Evolutionary conservation across 2,113 vertebrate genomes (phyloP), one percentile per base, ranked within the genome.

Genomic region (Sapajus apella): DNA sequence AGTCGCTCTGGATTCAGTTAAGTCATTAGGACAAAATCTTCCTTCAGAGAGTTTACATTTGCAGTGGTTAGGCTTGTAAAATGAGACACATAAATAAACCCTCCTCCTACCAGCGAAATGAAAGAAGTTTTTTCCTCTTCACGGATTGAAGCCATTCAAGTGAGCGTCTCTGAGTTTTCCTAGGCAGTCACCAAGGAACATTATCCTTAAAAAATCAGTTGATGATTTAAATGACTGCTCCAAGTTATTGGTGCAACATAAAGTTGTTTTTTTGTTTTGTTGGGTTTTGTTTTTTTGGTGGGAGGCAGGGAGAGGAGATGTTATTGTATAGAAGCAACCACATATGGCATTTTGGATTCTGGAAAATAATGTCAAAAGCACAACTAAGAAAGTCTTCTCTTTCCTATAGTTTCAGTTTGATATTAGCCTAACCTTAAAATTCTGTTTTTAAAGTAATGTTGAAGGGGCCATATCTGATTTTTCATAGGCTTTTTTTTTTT

Each of bases 31-130:
- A 75, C 84, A 93, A 64, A 76, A 73, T 84, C 92, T 95, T 92
- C 88, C 90, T 95, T 96, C 45, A 8, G 35, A 80, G 92, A 91
- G 72, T 89, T 95, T 77, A 94, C 77, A 86, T 82, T 95, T 92
- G 80, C 50, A 94, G 27, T 16, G 50, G 86, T 75, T 64, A 40
- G 8, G 66, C 50, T 84, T 91, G 64, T 45, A 80, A 75, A 94
- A 72, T 21, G 47, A 94, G 83, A 82, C 64, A 66, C 14, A 37
- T 84, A 94, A 95, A 94, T 86, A 89, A 94, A 68, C 30, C 21
- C 75, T 80, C 52, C 18, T 80, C 12, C n/a, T 50, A 77, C 56
- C 50, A 82, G 58, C 30, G 68, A 43, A 47, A 52, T 11, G 6
- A 30, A 73, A 77, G 40, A 27, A 25, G 64, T 47, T 52, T 87